A percentile compares a stretch with the other conserved stretches of the same genome.
Evolutionary conservation across 2,888 invertebrate species (phyloP).

Genomic region (Scrobipalpa costella): DNA sequence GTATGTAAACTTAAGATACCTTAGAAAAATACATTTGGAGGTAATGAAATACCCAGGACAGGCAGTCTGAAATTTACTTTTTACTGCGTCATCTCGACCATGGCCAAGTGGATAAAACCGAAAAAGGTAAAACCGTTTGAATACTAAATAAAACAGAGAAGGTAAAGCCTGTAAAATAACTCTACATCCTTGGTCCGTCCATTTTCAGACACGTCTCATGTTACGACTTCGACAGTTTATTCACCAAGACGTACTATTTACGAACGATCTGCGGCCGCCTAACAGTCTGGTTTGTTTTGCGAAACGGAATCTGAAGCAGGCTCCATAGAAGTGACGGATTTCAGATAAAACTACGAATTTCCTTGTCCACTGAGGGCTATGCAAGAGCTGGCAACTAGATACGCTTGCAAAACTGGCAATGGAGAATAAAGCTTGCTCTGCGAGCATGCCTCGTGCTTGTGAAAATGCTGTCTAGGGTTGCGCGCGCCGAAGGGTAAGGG

Average conservation of each 20-base stretch:
- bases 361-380: neutral
- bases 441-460: neutral
- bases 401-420: neutral
- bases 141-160: neutral
- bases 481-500: slow-evolving; percentile 24
- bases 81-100: too few species aligned
- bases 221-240: slow-evolving; percentile 8
- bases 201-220: slow-evolving; percentile 5
- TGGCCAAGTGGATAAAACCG: too few species aligned
- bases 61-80: too few species aligned
- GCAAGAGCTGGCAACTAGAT: neutral
- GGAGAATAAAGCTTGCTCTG: neutral
- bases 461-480: slow-evolving; percentile 16
- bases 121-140: too few species aligned
- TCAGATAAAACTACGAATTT: neutral
- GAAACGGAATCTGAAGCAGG: neutral
- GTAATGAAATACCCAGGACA: too few species aligned
- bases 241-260: slow-evolving; percentile 15
- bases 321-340: neutral
- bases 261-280: slow-evolving; percentile 17
- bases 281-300: slow-evolving; percentile 23
- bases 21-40: too few species aligned
- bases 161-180: slow-evolving; percentile 2
- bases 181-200: neutral
- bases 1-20: too few species aligned